Conservation (phyloP, 2,113 vertebrate species). For the Lasiurus cinereus region DNA sequence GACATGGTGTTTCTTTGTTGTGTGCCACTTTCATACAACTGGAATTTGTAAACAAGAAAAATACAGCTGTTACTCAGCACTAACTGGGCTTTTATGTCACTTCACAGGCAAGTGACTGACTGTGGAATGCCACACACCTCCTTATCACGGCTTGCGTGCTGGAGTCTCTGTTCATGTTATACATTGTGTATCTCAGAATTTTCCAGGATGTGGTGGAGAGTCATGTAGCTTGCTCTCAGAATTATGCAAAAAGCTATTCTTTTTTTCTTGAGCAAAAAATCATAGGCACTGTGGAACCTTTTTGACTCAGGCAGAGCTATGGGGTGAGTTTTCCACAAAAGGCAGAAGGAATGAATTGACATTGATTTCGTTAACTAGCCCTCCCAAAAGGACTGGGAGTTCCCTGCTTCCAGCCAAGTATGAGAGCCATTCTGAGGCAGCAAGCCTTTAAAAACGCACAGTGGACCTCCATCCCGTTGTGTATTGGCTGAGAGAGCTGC, state of each 20-base stretch:
- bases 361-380: not conserved
- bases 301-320: constrained; percentile 15
- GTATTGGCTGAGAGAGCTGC: not conserved
- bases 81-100: constrained; percentile 64
- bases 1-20: constrained; percentile 33
- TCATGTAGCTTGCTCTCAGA: constrained; percentile 63
- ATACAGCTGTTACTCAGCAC: constrained; percentile 49
- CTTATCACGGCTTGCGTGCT: constrained; percentile 67
- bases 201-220: constrained; percentile 55
- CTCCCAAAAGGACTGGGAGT: not conserved
- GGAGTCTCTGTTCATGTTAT: constrained; percentile 62
- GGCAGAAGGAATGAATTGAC: not conserved
- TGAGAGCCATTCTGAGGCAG: not conserved
- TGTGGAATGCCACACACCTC: constrained; percentile 60
- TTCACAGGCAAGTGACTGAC: constrained; percentile 54
- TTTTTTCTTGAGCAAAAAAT: constrained; percentile 59
- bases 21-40: constrained; percentile 20
- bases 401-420: not conserved
- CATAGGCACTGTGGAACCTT: constrained; percentile 36
- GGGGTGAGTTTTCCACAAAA: constrained; percentile 30
- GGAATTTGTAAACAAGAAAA: constrained; percentile 74
- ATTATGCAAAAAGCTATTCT: constrained; percentile 70
- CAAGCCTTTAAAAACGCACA: constrained; percentile 23
- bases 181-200: constrained; percentile 57
- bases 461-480: not conserved